Percentiles rank a stretch among this genome's conserved stretches.
Evolutionary conservation across 1,140 invertebrate species (phyloP).

Genomic region (Atta cephalotes): DNA sequence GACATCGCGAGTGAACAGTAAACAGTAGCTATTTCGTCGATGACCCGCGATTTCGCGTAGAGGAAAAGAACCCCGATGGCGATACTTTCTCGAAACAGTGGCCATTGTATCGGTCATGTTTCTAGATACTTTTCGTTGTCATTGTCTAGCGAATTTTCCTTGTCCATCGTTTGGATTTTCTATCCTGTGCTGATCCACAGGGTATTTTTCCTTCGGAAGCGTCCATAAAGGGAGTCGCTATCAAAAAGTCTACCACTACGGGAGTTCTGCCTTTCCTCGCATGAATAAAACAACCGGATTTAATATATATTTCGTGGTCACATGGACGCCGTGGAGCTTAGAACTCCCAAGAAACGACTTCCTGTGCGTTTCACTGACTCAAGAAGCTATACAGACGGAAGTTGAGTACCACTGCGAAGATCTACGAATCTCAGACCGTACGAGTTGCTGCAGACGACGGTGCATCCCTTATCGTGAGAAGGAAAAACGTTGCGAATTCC

Average conservation of each 20-base stretch:
- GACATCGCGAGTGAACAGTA: conserved; percentile 28
- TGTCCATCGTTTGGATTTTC: neutral
- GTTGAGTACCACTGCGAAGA: conserved; percentile 53
- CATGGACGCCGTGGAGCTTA: conserved; percentile 28
- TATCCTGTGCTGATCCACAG: conserved; percentile 15
- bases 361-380: conserved; percentile 46
- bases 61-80: neutral
- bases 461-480: conserved; percentile 53
- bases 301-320: conserved; percentile 59
- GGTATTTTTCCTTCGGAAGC: conserved; percentile 34
- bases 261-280: conserved; percentile 13
- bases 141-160: conserved; percentile 32
- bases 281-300: conserved; percentile 67
- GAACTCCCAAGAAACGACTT: conserved; percentile 40
- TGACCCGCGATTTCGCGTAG: conserved; percentile 29
- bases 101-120: neutral
- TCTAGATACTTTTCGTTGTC: conserved; percentile 17
- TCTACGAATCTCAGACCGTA: conserved; percentile 54
- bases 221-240: conserved; percentile 42
- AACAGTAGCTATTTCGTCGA: conserved; percentile 41
- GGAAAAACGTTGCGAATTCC: conserved; percentile 56
- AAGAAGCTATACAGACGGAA: conserved; percentile 11
- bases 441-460: conserved; percentile 57
- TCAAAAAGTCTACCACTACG: conserved; percentile 32
- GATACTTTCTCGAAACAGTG: neutral